Evolutionary conservation across 2,797 vertebrate genomes (phyloP).

Genomic region (Halcyon badia): DNA sequence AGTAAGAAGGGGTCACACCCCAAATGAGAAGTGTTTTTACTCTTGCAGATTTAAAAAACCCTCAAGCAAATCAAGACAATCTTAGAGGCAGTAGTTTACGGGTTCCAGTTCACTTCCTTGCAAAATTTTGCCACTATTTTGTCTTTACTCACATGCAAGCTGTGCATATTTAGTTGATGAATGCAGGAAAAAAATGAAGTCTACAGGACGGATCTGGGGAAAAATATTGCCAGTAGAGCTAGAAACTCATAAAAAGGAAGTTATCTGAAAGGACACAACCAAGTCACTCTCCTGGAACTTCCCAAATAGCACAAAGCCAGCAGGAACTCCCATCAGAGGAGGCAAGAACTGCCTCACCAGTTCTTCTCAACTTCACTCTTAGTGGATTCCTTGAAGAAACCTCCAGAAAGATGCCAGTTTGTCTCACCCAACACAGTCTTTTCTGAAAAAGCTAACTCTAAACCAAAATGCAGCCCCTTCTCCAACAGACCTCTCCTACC

Average conservation of each 20-base stretch:
- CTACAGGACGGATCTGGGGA: neutral
- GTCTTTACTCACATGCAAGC: neutral
- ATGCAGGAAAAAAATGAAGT: neutral
- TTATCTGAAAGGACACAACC: neutral
- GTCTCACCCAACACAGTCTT: neutral
- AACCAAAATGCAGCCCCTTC: neutral
- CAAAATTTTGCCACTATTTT: neutral
- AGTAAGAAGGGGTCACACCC: neutral
- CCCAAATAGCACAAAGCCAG: neutral
- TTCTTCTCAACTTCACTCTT: neutral
- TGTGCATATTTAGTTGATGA: neutral
- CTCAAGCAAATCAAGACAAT: neutral
- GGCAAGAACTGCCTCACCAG: neutral
- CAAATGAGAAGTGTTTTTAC: neutral
- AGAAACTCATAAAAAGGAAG: neutral
- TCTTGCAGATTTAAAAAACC: neutral
- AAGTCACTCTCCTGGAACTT: neutral
- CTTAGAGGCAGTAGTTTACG: neutral
- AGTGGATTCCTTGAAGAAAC: neutral
- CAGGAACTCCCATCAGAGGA: neutral
- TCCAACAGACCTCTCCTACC: neutral
- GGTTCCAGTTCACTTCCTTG: neutral
- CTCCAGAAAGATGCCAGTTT: neutral
- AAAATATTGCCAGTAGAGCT: neutral
- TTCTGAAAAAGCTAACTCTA: neutral